Evolutionary conservation across 2,797 vertebrate species (phyloP), one percentile per base, ranked within the genome.

Genomic region (Erethizon dorsatum): DNA sequence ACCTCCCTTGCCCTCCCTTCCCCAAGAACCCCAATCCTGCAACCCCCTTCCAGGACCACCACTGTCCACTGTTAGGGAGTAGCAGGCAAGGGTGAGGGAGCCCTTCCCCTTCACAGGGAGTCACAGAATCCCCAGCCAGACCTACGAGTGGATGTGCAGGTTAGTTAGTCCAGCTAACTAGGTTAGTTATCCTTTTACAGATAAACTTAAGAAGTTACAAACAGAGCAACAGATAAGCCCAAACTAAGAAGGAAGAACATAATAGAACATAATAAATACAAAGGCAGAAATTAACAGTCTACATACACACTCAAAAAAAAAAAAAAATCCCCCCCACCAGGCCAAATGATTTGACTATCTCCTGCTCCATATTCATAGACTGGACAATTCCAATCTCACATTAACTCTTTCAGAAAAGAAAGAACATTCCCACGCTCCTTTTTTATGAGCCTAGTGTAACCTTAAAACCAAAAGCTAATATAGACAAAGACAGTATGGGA

Each of bases 321-420:
- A 18, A 82, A 41, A 20, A 37, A n/a, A 37, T 2, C 17, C 17
- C 14, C 28, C 15, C 67, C 31, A 86, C 59, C 31, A 61, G 24
- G 24, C 63, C 41, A n/a, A 50, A 63, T 31, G 63, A n/a, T 61
- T 71, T 75, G 45, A 57, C 31, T 85, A n/a, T 75, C 54, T 54
- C 63, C 31, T 67, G 67, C n/a, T 54, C 50, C 17, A 14, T 3
- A 33, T 45, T 77, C n/a, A 92, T 54, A 17, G 33, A 88, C 47
- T 24, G 77, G 75, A 50, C 28, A 56, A 28, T 31, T 78, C 31
- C 26, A 41, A 63, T 71, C 14, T 83, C 82, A 61, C 47, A 50
- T 26, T 63, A 84, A 92, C 54, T 56, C 65, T 59, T 93, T 67
- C 63, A 57, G 87, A 91, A 88, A 88, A 67, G 24, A 93, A 92